A percentile compares a stretch with the other conserved stretches of the same genome.
phyloP scores from a whole-genome alignment of 2,797 vertebrate genomes.

The Sebastes melanostomus region DNA sequence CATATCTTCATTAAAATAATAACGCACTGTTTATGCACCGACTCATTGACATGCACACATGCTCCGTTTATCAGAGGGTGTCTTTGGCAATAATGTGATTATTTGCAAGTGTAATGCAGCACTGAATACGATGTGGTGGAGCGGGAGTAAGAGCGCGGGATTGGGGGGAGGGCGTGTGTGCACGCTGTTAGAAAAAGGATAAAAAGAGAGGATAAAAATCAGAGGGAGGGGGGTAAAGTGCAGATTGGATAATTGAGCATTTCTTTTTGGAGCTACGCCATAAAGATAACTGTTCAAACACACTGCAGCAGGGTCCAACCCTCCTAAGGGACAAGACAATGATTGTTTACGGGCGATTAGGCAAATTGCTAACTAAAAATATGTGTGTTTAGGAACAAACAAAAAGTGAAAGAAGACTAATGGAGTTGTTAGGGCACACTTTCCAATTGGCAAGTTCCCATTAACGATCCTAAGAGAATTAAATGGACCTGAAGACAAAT shows the following conservation, averaged over 20 bases:
- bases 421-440: conserved; percentile 54
- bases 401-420: conserved; percentile 56
- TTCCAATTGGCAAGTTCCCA: conserved; percentile 34
- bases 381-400: conserved; percentile 60
- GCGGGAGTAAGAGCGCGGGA: background rate
- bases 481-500: conserved; percentile 49
- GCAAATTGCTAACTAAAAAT: conserved; percentile 65
- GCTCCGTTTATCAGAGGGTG: conserved; percentile 57
- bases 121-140: conserved; percentile 28
- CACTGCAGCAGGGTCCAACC: conserved; percentile 28
- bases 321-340: conserved; percentile 52
- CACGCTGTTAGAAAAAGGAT: conserved; percentile 21
- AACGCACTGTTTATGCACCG: conserved; percentile 55
- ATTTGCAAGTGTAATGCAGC: conserved; percentile 72
- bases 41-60: conserved; percentile 55
- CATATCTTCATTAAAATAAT: conserved; percentile 74
- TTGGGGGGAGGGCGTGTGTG: background rate
- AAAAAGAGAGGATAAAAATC: conserved; percentile 10
- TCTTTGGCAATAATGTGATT: conserved; percentile 68
- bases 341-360: conserved; percentile 64
- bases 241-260: conserved; percentile 57
- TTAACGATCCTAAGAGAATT: conserved; percentile 52
- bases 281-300: conserved; percentile 45
- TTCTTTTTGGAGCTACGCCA: conserved; percentile 55
- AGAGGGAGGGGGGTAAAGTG: conserved; percentile 8